A percentile compares a stretch with the other conserved stretches of the same genome.
phyloP scores from a whole-genome alignment of 2,888 invertebrate genomes.

The Allolobophora icterica region DNA sequence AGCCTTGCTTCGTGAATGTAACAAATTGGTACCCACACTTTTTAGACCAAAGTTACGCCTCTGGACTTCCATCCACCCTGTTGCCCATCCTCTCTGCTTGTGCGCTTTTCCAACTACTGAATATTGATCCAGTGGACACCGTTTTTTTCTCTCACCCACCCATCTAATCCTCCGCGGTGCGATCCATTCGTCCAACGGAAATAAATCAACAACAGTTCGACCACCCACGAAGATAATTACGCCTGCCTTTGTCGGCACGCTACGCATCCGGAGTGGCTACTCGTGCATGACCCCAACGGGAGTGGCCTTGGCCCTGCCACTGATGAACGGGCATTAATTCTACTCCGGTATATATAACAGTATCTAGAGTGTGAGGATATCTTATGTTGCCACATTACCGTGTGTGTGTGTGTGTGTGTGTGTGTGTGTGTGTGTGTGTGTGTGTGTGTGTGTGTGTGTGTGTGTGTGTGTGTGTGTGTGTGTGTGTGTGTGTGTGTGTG shows the following conservation, averaged over 20 bases:
- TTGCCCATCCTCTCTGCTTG: background rate
- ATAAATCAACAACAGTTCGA: background rate
- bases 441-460: no score
- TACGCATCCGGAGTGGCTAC: background rate
- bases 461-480: no score
- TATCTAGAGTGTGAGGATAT: no score
- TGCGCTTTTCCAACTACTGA: background rate
- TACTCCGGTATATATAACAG: no score
- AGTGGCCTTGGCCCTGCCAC: background rate
- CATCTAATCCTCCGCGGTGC: no score
- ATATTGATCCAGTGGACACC: background rate
- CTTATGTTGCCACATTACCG: no score
- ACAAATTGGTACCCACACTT: no score
- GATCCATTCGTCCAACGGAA: background rate
- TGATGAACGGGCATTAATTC: background rate
- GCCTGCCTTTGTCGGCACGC: conserved; percentile 8
- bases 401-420: no score
- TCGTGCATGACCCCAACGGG: background rate
- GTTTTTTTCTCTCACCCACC: background rate
- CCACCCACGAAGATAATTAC: background rate
- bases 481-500: no score
- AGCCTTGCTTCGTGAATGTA: no score
- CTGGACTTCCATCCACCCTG: background rate
- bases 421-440: no score
- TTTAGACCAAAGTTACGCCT: no score